Percentiles rank a stretch among this genome's conserved stretches.
phyloP scores from a whole-genome alignment of 92 coral and sea anemone species.

The Pocillopora meandrina region DNA sequence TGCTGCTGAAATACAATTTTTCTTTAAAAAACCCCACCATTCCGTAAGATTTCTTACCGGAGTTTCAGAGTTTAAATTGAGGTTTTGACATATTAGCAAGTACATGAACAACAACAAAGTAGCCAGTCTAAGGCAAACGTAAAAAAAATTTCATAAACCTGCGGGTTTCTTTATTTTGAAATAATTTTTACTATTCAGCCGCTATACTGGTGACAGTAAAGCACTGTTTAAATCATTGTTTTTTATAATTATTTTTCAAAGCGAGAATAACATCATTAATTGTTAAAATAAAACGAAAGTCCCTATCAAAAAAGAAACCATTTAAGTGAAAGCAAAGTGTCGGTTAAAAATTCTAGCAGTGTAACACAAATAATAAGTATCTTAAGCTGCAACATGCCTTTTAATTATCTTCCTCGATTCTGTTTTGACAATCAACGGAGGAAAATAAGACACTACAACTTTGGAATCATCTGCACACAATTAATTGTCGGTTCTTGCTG shows the following conservation, averaged over 20 bases:
- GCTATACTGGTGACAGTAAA: not conserved
- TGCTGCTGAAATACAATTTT: no score
- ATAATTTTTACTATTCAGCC: no score
- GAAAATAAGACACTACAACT: not conserved
- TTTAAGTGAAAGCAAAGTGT: conserved; percentile 2
- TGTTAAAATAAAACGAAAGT: not conserved
- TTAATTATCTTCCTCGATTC: no score
- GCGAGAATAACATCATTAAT: not conserved
- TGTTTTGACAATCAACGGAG: not conserved
- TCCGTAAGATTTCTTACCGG: no score
- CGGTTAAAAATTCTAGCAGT: not conserved
- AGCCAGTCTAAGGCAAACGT: no score
- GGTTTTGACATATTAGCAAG: no score
- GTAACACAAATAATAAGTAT: not conserved
- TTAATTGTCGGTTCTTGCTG: not conserved
- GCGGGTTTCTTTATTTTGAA: no score
- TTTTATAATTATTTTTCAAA: not conserved
- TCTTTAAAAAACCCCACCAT: no score
- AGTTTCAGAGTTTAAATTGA: no score
- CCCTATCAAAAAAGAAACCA: not conserved
- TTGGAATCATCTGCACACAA: not conserved
- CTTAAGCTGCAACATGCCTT: not conserved
- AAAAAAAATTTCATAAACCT: no score
- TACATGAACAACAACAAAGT: no score
- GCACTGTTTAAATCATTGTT: not conserved